Evolutionary conservation across 2,113 vertebrate species (phyloP).

Genomic region (Oriolus oriolus): DNA sequence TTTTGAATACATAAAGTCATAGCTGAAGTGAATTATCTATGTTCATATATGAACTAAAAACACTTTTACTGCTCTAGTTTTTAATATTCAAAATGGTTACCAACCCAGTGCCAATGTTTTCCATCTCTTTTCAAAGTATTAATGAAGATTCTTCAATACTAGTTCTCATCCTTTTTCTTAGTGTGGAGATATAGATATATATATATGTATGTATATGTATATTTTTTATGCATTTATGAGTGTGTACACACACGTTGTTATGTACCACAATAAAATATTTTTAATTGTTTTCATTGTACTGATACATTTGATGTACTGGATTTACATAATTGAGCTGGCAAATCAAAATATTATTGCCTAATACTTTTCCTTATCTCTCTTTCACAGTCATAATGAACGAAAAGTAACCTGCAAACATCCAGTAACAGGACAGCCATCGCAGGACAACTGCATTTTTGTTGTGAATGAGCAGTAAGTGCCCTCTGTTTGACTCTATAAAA

Average conservation of each 20-base stretch:
- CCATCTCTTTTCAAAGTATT: not conserved
- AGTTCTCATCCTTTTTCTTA: not conserved
- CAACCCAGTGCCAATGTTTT: not conserved
- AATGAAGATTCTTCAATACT: not conserved
- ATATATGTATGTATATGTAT: accelerated
- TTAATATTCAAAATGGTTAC: not conserved
- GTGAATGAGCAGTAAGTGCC: constrained; percentile 95
- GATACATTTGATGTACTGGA: not conserved
- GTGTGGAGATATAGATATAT: no score
- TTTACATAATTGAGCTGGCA: not conserved
- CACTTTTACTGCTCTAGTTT: not conserved
- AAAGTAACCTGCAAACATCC: constrained; percentile 99
- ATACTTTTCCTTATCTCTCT: not conserved
- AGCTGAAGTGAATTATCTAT: not conserved
- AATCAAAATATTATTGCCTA: not conserved
- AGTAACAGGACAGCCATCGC: constrained; percentile 87
- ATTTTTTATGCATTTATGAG: not conserved
- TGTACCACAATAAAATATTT: not conserved
- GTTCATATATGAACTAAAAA: not conserved
- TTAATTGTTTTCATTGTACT: not conserved
- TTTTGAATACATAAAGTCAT: not conserved
- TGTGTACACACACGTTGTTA: not conserved
- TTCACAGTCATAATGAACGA: constrained; percentile 92
- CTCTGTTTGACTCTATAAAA: not conserved
- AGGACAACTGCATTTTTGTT: constrained; percentile 99